Evolutionary conservation across 2,888 invertebrate genomes (phyloP).

Genomic region (Gasteruption jaculator): DNA sequence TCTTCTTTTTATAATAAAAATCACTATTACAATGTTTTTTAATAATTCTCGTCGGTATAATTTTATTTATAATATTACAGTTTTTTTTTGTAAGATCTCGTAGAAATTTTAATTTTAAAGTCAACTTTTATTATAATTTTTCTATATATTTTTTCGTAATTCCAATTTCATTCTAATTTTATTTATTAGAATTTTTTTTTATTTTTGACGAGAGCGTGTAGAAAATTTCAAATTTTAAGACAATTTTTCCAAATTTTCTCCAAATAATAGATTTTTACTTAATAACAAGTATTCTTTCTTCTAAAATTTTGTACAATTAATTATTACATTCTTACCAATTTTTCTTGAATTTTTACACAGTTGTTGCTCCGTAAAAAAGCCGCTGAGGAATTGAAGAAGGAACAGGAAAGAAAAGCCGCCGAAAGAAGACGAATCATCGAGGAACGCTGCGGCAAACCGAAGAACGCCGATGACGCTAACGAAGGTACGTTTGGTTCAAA

Average conservation of each 20-base stretch:
- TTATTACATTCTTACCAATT: background rate
- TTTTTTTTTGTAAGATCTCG: background rate
- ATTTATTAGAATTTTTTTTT: conserved; percentile 4
- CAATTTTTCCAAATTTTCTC: background rate
- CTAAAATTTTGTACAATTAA: no score
- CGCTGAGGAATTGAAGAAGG: conserved; percentile 98
- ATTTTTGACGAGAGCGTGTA: background rate
- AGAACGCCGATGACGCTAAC: conserved; percentile 86
- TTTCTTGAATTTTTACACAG: conserved; percentile 54
- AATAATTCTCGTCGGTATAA: background rate
- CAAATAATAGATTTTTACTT: no score
- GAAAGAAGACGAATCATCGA: conserved; percentile 97
- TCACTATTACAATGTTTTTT: background rate
- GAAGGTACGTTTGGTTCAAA: conserved; percentile 84
- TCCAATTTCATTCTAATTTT: background rate
- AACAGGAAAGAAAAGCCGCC: conserved; percentile 97
- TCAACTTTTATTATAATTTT: background rate
- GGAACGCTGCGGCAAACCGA: conserved; percentile 89
- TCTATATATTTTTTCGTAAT: conserved; percentile 7
- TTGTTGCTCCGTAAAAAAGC: conserved; percentile 99
- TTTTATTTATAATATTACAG: conserved; percentile 1
- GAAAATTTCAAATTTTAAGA: background rate
- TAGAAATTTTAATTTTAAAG: background rate
- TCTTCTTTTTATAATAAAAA: background rate
- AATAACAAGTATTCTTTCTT: no score